Conservation (phyloP, 2,113 vertebrate species). For the Scalopus aquaticus region DNA sequence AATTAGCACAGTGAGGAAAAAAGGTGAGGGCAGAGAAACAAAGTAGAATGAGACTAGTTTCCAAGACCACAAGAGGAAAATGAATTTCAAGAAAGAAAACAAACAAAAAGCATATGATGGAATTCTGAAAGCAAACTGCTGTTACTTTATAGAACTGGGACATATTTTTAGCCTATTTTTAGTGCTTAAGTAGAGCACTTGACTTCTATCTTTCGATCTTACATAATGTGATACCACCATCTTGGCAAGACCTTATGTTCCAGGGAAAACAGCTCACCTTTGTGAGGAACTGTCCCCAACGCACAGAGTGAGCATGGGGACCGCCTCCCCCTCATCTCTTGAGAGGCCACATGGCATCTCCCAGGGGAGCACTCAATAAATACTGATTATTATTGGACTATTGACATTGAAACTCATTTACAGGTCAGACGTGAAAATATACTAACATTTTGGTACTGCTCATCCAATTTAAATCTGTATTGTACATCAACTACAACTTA, state of each 20-base stretch:
- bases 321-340: too few relatives aligned
- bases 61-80: background rate
- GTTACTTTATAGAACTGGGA: background rate
- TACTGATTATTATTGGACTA: background rate
- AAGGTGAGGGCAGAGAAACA: background rate
- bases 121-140: background rate
- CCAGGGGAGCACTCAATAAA: background rate
- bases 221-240: background rate
- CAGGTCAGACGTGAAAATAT: background rate
- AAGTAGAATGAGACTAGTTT: background rate
- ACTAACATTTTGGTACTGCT: background rate
- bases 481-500: background rate
- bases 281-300: background rate
- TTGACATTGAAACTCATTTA: background rate
- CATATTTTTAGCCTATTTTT: too few relatives aligned
- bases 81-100: background rate
- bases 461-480: background rate
- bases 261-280: background rate
- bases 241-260: background rate
- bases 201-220: background rate
- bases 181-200: background rate
- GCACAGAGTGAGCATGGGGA: background rate
- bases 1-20: background rate
- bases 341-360: too few relatives aligned
- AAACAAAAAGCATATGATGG: background rate